Evolutionary conservation across 2,113 vertebrate genomes (phyloP).

Genomic region (Mohoua ochrocephala): DNA sequence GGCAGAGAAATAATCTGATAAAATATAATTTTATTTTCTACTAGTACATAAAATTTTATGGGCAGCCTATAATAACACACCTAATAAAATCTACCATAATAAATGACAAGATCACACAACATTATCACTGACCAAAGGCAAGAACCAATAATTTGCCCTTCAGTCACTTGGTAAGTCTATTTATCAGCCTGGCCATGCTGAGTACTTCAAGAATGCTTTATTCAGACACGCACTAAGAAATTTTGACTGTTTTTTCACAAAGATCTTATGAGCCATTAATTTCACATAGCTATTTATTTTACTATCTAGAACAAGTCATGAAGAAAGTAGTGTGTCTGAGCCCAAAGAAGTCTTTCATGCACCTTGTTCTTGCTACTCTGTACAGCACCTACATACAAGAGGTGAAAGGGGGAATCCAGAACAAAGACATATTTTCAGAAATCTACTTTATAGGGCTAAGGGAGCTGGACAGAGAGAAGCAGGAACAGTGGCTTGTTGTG

Average conservation of each 20-base stretch:
- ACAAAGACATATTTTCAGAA: neutral
- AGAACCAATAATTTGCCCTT: conserved; percentile 11
- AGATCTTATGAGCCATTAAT: neutral
- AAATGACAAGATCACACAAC: conserved; percentile 19
- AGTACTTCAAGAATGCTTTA: neutral
- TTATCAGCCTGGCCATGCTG: neutral
- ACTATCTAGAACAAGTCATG: neutral
- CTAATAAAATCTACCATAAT: conserved; percentile 57
- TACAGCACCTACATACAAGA: neutral
- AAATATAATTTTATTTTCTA: conserved; percentile 52
- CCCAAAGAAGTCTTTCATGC: neutral
- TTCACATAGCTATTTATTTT: neutral
- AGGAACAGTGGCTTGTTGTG: neutral
- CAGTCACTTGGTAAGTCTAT: neutral
- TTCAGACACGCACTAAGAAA: neutral
- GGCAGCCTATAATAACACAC: conserved; percentile 27
- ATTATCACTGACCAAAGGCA: conserved; percentile 28
- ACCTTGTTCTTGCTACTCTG: neutral
- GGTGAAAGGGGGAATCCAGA: neutral
- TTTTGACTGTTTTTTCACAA: neutral
- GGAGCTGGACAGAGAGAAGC: neutral
- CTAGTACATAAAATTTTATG: conserved; percentile 28
- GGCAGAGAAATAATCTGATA: conserved; percentile 49
- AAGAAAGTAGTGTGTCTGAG: neutral
- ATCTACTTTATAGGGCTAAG: neutral